Evolutionary conservation across 2,797 vertebrate species (phyloP), one percentile per base, ranked within the genome.

Genomic region (Psittacula echo): DNA sequence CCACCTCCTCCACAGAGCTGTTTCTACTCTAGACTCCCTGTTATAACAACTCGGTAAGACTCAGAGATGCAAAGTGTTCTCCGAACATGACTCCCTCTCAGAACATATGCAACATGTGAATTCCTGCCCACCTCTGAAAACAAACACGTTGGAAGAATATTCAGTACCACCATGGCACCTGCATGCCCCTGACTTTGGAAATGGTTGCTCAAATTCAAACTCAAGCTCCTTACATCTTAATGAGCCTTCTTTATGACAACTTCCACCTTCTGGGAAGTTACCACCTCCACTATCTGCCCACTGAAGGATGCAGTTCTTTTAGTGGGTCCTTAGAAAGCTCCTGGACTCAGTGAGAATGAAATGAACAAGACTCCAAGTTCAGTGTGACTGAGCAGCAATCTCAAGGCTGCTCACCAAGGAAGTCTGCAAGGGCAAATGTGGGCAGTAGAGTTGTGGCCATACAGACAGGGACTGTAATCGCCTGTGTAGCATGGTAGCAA

Each of bases 1-100:
- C 1, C 1, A 60, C 3, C 4, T 26, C 47, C 41, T 80, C 56
- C 19, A 64, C 0, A 4, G 15, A 77, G 26, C 10, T 24, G 6
- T 45, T 75, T 34, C 41, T 17, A 41, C 12, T 15, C 37, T 21
- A 8, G 27, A 62, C 10, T 82, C 26, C 12, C 37, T 20, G 45
- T 14, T 34, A 5, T 3, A n/a, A 72, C 11, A 78, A n/a, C 14
- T 19, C 10, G 22, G 37, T 20, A 85, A 81, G 41, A 81, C 18
- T 39, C 30, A 44, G 37, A 62, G 27, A 67, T 14, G 41, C n/a
- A 54, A 84, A 68, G 5, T 3, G 45, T 42, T 5, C 61, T 60
- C 16, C 56, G 70, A 94, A 42, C 21, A 39, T 29, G 37, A 44
- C 10, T 64, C 23, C 42, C 82, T 42, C 20, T 15, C 51, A 89